Evolutionary conservation across 2,888 invertebrate genomes (phyloP).

Genomic region (Chelonus formosanus): DNA sequence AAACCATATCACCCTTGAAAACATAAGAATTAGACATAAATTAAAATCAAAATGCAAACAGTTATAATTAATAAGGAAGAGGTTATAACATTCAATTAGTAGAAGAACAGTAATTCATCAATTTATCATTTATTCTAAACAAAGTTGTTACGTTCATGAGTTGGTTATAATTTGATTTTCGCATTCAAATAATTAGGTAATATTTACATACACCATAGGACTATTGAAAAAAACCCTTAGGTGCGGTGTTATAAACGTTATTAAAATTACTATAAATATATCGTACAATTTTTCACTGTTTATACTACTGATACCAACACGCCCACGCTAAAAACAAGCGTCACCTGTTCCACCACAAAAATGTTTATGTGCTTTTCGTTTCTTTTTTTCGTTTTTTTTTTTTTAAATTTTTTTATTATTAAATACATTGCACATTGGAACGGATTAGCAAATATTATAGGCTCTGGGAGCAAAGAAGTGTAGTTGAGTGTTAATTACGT

Average conservation of each 20-base stretch:
- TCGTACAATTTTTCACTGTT: conserved; percentile 55
- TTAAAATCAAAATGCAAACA: not conserved
- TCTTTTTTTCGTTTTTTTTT: too few species aligned
- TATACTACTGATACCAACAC: conserved; percentile 50
- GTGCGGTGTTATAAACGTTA: conserved; percentile 62
- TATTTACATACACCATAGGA: conserved; percentile 58
- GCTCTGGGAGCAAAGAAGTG: conserved; percentile 49
- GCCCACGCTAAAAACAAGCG: conserved; percentile 47
- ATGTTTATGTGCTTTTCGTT: not conserved
- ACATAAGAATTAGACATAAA: too few species aligned
- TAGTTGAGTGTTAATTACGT: conserved; percentile 43
- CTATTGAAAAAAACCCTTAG: conserved; percentile 38
- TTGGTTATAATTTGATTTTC: conserved; percentile 55
- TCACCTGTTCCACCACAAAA: conserved; percentile 31
- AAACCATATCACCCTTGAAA: not conserved
- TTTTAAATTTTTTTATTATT: conserved; percentile 8
- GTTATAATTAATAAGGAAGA: conserved; percentile 33
- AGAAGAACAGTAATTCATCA: conserved; percentile 52
- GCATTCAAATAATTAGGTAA: conserved; percentile 52
- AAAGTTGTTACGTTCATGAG: conserved; percentile 62
- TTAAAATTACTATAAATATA: conserved; percentile 65
- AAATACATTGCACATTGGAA: conserved; percentile 51
- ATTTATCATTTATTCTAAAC: conserved; percentile 65
- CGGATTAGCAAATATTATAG: conserved; percentile 58
- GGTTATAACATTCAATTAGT: conserved; percentile 23